phyloP scores from a whole-genome alignment of 2,797 vertebrate species.

The Xenopus petersii region DNA sequence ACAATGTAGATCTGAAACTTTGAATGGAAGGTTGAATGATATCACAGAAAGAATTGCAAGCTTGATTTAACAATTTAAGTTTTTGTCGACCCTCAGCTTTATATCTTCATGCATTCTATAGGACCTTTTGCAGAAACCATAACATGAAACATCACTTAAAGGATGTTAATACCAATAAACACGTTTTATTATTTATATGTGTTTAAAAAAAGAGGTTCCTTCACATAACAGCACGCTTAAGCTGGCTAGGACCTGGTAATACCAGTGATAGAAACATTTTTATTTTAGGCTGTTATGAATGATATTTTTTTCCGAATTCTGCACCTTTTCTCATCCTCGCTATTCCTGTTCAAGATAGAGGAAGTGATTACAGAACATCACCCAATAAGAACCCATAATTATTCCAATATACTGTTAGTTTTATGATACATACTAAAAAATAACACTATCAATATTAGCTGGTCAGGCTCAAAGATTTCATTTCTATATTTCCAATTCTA shows the following conservation, averaged over 20 bases:
- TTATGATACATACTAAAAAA: conserved; percentile 41
- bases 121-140: no score
- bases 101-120: no score
- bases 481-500: conserved; percentile 42
- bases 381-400: conserved; percentile 30
- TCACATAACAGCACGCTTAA: no score
- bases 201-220: no score
- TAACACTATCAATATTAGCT: conserved; percentile 44
- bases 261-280: neutral
- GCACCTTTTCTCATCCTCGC: conserved; percentile 3
- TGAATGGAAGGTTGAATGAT: conserved; percentile 30
- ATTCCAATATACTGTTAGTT: conserved; percentile 44
- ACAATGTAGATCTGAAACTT: conserved; percentile 4
- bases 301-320: neutral
- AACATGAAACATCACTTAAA: no score
- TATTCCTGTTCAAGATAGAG: conserved; percentile 11
- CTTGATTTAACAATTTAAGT: conserved; percentile 39
- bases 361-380: conserved; percentile 19
- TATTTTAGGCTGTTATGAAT: neutral
- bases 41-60: conserved; percentile 28
- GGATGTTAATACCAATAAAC: no score
- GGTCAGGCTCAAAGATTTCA: conserved; percentile 34
- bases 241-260: neutral
- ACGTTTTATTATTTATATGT: no score
- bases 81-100: neutral